Evolutionary conservation across 2,113 vertebrate genomes (phyloP), one percentile per base, ranked within the genome.

Genomic region (Nothoprocta pentlandii): DNA sequence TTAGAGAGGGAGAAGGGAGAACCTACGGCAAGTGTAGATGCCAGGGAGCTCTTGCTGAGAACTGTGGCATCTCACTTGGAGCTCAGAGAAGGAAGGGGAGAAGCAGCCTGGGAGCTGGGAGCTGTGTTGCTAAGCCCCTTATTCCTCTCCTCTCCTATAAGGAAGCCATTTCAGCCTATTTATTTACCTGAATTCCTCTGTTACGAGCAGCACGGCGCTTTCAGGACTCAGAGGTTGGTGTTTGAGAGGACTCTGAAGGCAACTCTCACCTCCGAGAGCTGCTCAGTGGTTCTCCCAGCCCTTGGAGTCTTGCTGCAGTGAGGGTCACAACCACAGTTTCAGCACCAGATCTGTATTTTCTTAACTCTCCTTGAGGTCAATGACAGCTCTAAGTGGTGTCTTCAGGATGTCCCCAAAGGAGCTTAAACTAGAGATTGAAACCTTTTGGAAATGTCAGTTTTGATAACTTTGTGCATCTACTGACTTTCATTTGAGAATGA

Each of bases 1-100:
- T 93, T 93, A 95, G 93, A 90, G 94, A 93, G 82, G 76, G 78
- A 64, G 83, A 71, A 95, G 83, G 56, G 42, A 94, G 58, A 44
- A 80, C 79, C 66, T 88, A 86, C 0, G 0, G 66, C 47, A 95
- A 92, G 88, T 36, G 22, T 9, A 86, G 69, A 80, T 28, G 49
- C 63, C 90, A 83, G 68, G 82, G 46, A 64, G 91, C 53, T 90
- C 42, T 89, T 80, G 54, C 42, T 75, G 82, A 70, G 30, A 88
- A 61, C 51, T 2, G 6, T 64, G 53, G 66, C 83, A 88, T 51
- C 68, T 70, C n/a, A 4, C 47, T 70, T 36, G n/a, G 23, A 70
- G n/a, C 30, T 36, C 44, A 36, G n/a, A 36, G 46, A 23, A 70
- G 73, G 39, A 94, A 84, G 49, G 78, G 20, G 30, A 79, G 54